Evolutionary conservation across 2,113 vertebrate species (phyloP).

Genomic region (Labeo catla): DNA sequence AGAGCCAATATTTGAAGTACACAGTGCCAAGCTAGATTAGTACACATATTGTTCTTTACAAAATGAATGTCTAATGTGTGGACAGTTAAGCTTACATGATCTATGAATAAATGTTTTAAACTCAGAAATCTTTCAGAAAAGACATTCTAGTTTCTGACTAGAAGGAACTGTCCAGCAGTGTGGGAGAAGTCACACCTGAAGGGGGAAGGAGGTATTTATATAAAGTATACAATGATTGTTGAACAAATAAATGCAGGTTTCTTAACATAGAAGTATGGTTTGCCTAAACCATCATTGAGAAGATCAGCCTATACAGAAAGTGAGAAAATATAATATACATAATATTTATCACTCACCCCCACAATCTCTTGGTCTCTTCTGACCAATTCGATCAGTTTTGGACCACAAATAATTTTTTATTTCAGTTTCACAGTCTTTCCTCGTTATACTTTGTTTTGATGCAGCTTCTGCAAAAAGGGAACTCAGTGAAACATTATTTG

Average conservation of each 20-base stretch:
- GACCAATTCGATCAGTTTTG: not conserved
- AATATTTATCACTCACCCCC: not conserved
- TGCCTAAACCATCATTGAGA: not conserved
- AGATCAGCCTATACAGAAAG: not conserved
- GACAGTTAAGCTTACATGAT: not conserved
- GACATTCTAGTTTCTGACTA: not conserved
- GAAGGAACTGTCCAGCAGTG: not conserved
- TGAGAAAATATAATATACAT: not conserved
- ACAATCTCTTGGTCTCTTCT: not conserved
- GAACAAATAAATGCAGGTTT: not conserved
- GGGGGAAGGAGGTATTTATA: not conserved
- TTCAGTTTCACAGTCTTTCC: not conserved
- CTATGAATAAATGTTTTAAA: not conserved
- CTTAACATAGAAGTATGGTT: not conserved
- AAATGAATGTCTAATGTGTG: not conserved
- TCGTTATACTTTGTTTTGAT: not conserved
- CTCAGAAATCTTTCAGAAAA: not conserved
- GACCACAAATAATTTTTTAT: conserved; percentile 15
- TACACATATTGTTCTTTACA: not conserved
- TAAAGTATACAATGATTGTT: not conserved
- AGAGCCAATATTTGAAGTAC: not conserved
- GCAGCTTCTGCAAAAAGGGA: conserved; percentile 13
- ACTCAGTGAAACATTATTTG: not conserved
- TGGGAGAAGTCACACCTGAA: not conserved
- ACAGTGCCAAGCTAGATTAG: not conserved